Evolutionary conservation across 1,140 invertebrate genomes (phyloP), one percentile per base, ranked within the genome.

Genomic region (Euwallacea similis): DNA sequence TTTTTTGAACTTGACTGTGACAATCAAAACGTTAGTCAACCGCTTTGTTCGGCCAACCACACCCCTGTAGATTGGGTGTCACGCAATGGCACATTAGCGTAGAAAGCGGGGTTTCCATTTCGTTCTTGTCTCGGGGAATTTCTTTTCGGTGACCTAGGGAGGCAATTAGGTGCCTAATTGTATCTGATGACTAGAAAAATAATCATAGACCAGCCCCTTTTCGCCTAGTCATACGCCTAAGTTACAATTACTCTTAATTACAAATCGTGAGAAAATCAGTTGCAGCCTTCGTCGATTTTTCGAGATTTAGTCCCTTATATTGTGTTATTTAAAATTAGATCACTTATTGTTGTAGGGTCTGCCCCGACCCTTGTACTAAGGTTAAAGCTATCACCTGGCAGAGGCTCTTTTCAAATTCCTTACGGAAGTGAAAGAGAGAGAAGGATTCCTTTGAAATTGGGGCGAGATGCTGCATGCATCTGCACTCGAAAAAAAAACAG

Each of bases 241-340:
- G 21, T 33, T 43, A 69, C 66, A 69, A 60, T 61, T 42, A 41
- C n/a, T 42, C 46, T 62, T 54, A 69, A 59, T 68, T 68, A 21
- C 53, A 56, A 56, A 66, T 58, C 53, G 66, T 69, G 66, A 69
- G 66, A 69, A 69, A 69, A 60, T 61, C 55, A 21, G 66, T 47
- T 59, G 43, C 16, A 16, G n/a, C 33, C 54, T 42, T 13, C 56
- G 9, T 9, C 42, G 42, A 61, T 67, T 67, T 67, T 56, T 69
- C 16, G 13, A 43, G 41, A 61, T 62, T 69, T 41, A 56, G 54
- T 65, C 64, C 53, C 69, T 74, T 75, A 60, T 71, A 76, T 76
- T 77, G 76, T 77, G 73, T 76, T 76, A 76, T 77, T 77, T 77
- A 75, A 75, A 77, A 77, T 77, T 77, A 77, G 76, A 77, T 77